Evolutionary conservation across 2,113 vertebrate genomes (phyloP), one percentile per base, ranked within the genome.

Genomic region (Platichthys flesus): DNA sequence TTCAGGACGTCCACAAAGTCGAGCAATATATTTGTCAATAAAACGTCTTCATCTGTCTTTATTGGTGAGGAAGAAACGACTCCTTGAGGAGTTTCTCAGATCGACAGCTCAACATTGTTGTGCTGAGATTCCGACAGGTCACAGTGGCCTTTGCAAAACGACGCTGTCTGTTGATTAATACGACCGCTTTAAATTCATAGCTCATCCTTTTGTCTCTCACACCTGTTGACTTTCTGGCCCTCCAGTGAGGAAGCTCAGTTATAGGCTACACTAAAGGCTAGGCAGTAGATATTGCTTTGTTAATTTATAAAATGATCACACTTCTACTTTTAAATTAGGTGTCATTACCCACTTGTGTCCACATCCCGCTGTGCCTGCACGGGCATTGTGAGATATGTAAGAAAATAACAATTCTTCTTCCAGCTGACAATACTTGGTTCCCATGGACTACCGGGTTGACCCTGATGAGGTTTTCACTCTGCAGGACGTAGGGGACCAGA

Each of bases 401-500:
- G 23, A 68, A 68, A 76, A 76, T 51, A 54, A 56, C 5, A 60
- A 75, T 61, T 58, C 6, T 31, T 31, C 28, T 31, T 31, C 47
- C 20, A 75, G 23, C 56, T 52, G 56, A 71, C 28, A 74, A 60
- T 65, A 28, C 21, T 72, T 31, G 16, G 20, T 23, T 62, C 49
- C 37, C 65, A 47, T 24, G 37, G 64, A 65, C 57, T 72, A 61
- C 72, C 60, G 77, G 24, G 72, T 56, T 79, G 81, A 91, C 74
- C 70, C 85, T 76, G 82, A 69, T 13, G 16, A 72, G 73, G 3
- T 40, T 31, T 12, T 72, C 3, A 21, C 66, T 75, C 78, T n/a
- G n/a, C 35, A 54, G 76, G 82, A 76, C 20, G 62, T 20, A 24
- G 42, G 23, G 20, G 42, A 82, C 76, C 86, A 89, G 89, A 90